Conservation (phyloP, 2,888 invertebrate species). For the Lasioglossum figueresi region DNA sequence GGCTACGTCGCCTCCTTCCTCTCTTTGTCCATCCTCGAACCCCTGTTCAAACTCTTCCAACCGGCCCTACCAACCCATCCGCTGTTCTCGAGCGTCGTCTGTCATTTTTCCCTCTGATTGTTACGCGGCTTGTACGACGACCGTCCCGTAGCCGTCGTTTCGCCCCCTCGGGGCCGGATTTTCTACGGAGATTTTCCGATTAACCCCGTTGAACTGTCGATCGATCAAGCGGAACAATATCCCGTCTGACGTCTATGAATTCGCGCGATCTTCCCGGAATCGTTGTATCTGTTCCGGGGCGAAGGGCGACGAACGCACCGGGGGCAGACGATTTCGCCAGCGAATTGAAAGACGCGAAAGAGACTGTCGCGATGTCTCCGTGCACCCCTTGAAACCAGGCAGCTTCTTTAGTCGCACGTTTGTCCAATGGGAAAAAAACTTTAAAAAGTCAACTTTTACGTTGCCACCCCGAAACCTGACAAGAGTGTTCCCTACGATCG, state of each 20-base stretch:
- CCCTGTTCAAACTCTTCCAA: not conserved
- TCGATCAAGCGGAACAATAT: slow-evolving; percentile 65
- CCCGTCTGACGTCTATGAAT: slow-evolving; percentile 56
- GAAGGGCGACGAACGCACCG: not conserved
- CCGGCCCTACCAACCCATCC: not conserved
- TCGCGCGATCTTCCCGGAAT: slow-evolving; percentile 41
- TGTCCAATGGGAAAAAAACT: not conserved
- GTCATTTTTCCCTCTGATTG: slow-evolving; percentile 41
- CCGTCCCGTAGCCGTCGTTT: slow-evolving; percentile 44
- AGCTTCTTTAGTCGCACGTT: not conserved
- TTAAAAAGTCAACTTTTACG: no score
- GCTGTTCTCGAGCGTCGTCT: slow-evolving; percentile 24
- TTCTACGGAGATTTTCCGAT: slow-evolving; percentile 69
- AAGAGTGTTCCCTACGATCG: no score
- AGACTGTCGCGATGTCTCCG: not conserved
- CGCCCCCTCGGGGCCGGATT: slow-evolving; percentile 50
- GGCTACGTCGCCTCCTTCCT: not conserved
- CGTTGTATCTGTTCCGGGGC: slow-evolving; percentile 17
- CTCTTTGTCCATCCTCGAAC: slow-evolving; percentile 5
- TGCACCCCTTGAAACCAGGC: not conserved
- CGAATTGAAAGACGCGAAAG: slow-evolving; percentile 8
- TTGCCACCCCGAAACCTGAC: no score
- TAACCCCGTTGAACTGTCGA: slow-evolving; percentile 67
- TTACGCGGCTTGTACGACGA: slow-evolving; percentile 46
- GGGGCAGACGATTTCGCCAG: not conserved